Evolutionary conservation across 2,113 vertebrate genomes (phyloP).

Genomic region (Hyaena hyaena): DNA sequence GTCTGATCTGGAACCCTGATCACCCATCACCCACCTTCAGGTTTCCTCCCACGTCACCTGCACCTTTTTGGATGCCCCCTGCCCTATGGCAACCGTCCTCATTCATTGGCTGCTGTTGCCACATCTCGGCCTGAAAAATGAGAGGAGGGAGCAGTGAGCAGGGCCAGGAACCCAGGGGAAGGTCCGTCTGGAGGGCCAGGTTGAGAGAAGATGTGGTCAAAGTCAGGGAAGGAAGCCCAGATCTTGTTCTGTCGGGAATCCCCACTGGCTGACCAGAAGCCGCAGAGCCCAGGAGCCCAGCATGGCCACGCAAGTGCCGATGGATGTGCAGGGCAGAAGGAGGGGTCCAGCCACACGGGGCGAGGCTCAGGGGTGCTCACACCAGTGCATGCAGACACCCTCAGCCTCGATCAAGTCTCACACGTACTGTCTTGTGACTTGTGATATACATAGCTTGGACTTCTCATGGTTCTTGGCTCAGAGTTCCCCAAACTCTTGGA

Average conservation of each 20-base stretch:
- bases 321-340: fast-evolving
- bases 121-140: not conserved
- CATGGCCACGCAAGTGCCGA: not conserved
- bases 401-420: too few relatives aligned
- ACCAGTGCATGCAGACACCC: fast-evolving
- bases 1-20: fast-evolving
- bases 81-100: fast-evolving
- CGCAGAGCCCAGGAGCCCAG: not conserved
- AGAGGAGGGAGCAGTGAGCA: fast-evolving
- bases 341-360: fast-evolving
- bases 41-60: fast-evolving
- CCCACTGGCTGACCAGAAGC: not conserved
- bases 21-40: fast-evolving
- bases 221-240: not conserved
- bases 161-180: not conserved
- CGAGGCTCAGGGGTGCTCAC: too few relatives aligned
- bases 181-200: fast-evolving
- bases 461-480: not conserved
- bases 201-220: too few relatives aligned
- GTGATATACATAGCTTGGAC: not conserved
- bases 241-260: not conserved
- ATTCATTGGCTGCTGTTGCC: fast-evolving
- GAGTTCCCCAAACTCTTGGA: not conserved
- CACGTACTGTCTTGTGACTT: not conserved
- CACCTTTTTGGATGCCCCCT: not conserved